Evolutionary conservation across 2,113 vertebrate genomes (phyloP).

Genomic region (Asarcornis scutulata): DNA sequence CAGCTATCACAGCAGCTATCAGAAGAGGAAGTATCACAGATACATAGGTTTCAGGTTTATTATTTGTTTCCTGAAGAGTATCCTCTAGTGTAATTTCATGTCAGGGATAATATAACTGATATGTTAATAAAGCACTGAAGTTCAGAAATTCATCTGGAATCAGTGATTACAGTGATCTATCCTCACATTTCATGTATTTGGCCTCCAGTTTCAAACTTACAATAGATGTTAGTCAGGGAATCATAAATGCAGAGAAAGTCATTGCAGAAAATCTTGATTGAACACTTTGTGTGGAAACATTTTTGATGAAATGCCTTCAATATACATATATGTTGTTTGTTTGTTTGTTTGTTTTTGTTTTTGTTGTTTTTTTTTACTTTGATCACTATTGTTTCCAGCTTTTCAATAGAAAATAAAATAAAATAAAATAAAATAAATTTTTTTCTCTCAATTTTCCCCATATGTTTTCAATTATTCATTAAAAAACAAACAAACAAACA

Average conservation of each 20-base stretch:
- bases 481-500: too few relatives aligned
- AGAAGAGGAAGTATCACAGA: neutral
- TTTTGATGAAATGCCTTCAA: neutral
- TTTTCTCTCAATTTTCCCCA: neutral
- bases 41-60: neutral
- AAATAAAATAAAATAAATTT: too few relatives aligned
- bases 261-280: neutral
- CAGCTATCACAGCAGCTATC: neutral
- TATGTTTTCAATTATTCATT: neutral
- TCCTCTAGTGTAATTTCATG: neutral
- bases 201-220: neutral
- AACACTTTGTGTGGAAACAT: neutral
- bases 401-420: neutral
- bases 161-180: neutral
- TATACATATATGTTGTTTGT: neutral
- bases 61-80: slow-evolving; percentile 13
- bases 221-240: neutral
- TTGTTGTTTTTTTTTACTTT: neutral
- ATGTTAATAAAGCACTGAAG: neutral
- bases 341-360: too few relatives aligned
- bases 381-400: neutral
- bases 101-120: neutral
- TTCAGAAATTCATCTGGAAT: neutral
- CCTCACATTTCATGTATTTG: neutral
- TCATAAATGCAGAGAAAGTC: neutral